Base-by-base conservation (phyloP, 2,113 vertebrate species). In the Equus quagga region DNA sequence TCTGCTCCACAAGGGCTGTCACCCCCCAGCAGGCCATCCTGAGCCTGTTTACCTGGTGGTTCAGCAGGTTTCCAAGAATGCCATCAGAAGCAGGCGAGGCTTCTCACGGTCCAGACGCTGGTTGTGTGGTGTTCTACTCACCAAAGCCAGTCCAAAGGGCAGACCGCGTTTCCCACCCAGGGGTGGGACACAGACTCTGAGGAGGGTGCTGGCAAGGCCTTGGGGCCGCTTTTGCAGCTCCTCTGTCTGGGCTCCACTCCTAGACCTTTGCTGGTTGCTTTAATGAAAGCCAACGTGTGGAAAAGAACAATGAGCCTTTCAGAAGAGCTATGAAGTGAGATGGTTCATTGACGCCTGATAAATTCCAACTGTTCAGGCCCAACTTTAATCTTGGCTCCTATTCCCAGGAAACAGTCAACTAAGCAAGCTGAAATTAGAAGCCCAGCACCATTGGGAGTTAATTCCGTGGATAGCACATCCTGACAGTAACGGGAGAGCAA, bases 1-100 rank as follows among this genome's bases (percentile, higher is more conserved):
- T 36, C 7, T 18, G n/a, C 19, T 6, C 69, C 49, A 13, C 0
- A 1, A 70, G 28, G 14, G 23, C 33, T 12, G 19, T 58, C 10
- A 1, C 6, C 33, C 13, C 56, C 21, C 46, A 23, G 12, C 44
- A 24, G 36, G 28, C 70, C 3, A 12, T 64, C 28, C 51, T 8
- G 28, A 23, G 10, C 56, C 49, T 0, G 5, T 58, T 41, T 28
- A 19, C 44, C 0, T 6, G 12, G 23, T 1, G 5, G 8, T 1
- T 5, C 3, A n/a, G 7, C 3, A 18, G 60, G 36, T 28, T 11
- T 15, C 44, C 46, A 51, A 24, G 24, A 13, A 89, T n/a, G 44
- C 4, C 2, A 36, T 41, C 33, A 5, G 15, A 21, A 17, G 8
- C 44, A 6, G 8, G 12, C 8, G 13, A 10, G 26, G 46, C 15